Conservation (phyloP, 1,140 invertebrate species). For the Physella acuta region DNA sequence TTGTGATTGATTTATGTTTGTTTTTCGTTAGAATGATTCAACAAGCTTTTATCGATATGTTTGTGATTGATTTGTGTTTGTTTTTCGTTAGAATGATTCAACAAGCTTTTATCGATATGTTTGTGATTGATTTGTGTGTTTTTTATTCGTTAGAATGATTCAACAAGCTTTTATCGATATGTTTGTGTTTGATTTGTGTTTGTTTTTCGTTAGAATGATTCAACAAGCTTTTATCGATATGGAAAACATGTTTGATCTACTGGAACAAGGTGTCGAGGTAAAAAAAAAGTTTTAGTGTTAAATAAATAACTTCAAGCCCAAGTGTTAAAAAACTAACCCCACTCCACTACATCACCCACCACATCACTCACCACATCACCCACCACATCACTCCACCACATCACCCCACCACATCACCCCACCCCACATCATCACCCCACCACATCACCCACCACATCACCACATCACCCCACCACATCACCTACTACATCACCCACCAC, state of each 20-base stretch:
- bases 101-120: too few relatives aligned
- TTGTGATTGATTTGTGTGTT: background rate
- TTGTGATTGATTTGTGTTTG: background rate
- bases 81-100: conserved; percentile 78
- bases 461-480: too few relatives aligned
- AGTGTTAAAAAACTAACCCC: too few relatives aligned
- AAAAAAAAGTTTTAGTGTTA: background rate
- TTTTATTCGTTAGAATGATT: conserved; percentile 72
- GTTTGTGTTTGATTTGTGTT: too few relatives aligned
- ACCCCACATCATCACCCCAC: too few relatives aligned
- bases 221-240: conserved; percentile 98
- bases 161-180: conserved; percentile 98
- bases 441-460: too few relatives aligned
- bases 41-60: too few relatives aligned
- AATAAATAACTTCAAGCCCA: background rate
- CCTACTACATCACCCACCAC: too few relatives aligned
- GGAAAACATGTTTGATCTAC: conserved; percentile 98
- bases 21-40: conserved; percentile 78
- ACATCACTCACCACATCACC: too few relatives aligned
- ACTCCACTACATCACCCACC: too few relatives aligned
- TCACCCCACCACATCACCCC: too few relatives aligned
- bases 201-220: conserved; percentile 75
- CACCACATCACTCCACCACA: too few relatives aligned
- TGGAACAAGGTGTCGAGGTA: conserved; percentile 84
- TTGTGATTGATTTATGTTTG: background rate